A percentile compares a stretch with the other conserved stretches of the same genome.
These are phyloP conservation scores for Callimorpha dominula DNA, from an alignment of 2,888 invertebrate species.

Conservation along the genomic window DNA sequence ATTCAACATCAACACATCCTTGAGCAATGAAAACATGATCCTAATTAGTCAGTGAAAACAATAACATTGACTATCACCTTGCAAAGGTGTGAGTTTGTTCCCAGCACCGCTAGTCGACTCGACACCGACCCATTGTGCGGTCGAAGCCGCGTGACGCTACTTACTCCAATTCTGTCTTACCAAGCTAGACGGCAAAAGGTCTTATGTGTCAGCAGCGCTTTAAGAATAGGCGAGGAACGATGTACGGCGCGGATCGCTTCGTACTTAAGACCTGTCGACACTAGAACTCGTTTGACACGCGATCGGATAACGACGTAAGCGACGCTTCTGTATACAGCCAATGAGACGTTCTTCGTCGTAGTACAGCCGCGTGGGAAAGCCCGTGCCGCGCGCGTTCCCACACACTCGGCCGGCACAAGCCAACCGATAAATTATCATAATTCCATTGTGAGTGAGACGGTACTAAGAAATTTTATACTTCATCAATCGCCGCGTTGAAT, in stretches of 20 bases:
- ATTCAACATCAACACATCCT: conserved; percentile 42
- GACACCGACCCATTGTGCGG: conserved; percentile 84
- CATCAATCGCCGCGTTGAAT: conserved; percentile 86
- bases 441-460: conserved; percentile 87
- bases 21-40: conserved; percentile 63
- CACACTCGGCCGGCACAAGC: conserved; percentile 86
- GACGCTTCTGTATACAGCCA: conserved; percentile 53
- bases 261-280: conserved; percentile 66
- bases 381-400: conserved; percentile 87
- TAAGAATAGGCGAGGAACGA: conserved; percentile 58
- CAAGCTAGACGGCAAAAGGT: conserved; percentile 66
- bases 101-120: conserved; percentile 83
- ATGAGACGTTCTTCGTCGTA: conserved; percentile 70
- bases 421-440: conserved; percentile 87
- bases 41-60: conserved; percentile 82
- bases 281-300: conserved; percentile 36
- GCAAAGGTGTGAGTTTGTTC: conserved; percentile 81
- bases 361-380: conserved; percentile 83
- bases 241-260: conserved; percentile 54
- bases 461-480: conserved; percentile 87
- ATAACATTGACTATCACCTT: conserved; percentile 79
- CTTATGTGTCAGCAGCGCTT: conserved; percentile 67
- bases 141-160: conserved; percentile 85
- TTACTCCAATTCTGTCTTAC: conserved; percentile 85
- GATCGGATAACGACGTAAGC: conserved; percentile 69